Evolutionary conservation across 2,888 invertebrate genomes (phyloP).

Genomic region (Brassicogethes aeneus): DNA sequence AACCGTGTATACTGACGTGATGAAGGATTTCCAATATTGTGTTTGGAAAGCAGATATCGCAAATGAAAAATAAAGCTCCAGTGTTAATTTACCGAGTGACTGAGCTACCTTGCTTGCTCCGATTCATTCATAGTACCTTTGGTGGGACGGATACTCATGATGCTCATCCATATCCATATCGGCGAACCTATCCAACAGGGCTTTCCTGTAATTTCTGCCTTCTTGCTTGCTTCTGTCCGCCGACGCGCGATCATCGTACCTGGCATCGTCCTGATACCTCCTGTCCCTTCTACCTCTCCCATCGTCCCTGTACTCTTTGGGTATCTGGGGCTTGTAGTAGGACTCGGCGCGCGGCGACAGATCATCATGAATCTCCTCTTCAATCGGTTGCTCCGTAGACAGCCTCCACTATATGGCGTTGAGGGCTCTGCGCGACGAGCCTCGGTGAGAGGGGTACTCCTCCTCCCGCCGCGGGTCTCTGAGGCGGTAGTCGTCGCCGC

Average conservation of each 20-base stretch:
- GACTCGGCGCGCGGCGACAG: slow-evolving; percentile 30
- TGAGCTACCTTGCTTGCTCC: too few relatives aligned
- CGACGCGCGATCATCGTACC: slow-evolving; percentile 10
- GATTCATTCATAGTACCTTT: slow-evolving; percentile 38
- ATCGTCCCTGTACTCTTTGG: slow-evolving; percentile 36
- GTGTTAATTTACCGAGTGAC: slow-evolving; percentile 5
- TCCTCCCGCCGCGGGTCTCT: slow-evolving; percentile 36
- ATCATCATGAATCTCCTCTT: slow-evolving; percentile 40
- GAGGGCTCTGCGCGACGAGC: slow-evolving; percentile 58
- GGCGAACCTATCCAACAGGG: slow-evolving; percentile 38
- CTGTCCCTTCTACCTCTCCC: slow-evolving; percentile 16
- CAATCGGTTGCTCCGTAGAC: slow-evolving; percentile 43
- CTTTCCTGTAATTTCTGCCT: slow-evolving; percentile 38
- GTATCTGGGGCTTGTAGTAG: slow-evolving; percentile 38
- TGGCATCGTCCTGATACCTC: slow-evolving; percentile 21
- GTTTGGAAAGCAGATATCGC: too few relatives aligned
- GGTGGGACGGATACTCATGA: slow-evolving; percentile 34
- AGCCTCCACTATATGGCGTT: slow-evolving; percentile 63
- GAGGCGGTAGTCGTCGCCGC: slow-evolving; percentile 35
- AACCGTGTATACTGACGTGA: too few relatives aligned
- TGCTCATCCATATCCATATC: slow-evolving; percentile 39
- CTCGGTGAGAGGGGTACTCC: slow-evolving; percentile 45
- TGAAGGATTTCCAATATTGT: too few relatives aligned
- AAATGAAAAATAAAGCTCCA: too few relatives aligned
- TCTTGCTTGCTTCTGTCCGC: slow-evolving; percentile 27